phyloP scores from a whole-genome alignment of 2,797 vertebrate genomes.

The Uromys caudimaculatus region DNA sequence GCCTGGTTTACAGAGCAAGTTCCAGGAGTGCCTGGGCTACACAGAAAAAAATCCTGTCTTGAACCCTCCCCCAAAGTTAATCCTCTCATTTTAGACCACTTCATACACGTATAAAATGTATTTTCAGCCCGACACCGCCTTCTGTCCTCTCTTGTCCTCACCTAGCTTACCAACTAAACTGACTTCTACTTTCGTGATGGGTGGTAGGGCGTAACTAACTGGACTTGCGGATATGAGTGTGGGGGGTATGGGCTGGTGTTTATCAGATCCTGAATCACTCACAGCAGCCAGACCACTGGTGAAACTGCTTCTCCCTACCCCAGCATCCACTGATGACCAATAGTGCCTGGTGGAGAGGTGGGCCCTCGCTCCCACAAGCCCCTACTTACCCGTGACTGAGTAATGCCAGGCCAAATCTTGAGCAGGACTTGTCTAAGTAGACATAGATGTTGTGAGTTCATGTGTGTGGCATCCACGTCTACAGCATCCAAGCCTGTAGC shows the following conservation, averaged over 20 bases:
- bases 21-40: not conserved
- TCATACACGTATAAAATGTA: not conserved
- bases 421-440: not conserved
- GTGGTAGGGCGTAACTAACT: not conserved
- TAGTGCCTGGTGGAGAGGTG: too few species aligned
- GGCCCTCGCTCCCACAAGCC: not conserved
- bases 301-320: not conserved
- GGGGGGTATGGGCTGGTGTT: not conserved
- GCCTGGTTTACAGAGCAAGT: not conserved
- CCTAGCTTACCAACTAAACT: not conserved
- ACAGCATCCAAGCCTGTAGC: too few species aligned
- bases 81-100: not conserved
- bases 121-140: not conserved
- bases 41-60: not conserved
- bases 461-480: rapidly evolving
- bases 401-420: not conserved
- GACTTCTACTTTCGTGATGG: not conserved
- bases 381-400: not conserved
- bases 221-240: not conserved
- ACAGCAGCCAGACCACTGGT: not conserved
- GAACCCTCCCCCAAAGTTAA: not conserved
- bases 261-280: not conserved
- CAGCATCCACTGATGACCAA: not conserved
- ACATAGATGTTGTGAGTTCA: not conserved
- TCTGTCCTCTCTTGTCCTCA: not conserved